Percentiles rank a stretch among this genome's conserved stretches.
Evolutionary conservation across 2,113 vertebrate species (phyloP).

Genomic region (Narcine bancroftii): DNA sequence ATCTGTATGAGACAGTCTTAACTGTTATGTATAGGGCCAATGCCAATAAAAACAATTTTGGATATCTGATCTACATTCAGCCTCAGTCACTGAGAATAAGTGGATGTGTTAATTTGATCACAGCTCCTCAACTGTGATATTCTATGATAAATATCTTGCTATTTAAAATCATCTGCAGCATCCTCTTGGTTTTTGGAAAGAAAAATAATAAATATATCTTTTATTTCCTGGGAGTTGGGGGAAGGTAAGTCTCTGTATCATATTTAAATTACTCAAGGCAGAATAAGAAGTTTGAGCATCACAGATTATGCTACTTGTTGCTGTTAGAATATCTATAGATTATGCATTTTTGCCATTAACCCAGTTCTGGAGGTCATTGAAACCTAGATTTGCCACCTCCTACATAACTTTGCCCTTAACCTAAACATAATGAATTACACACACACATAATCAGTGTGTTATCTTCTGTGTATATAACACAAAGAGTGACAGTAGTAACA

Average conservation of each 20-base stretch:
- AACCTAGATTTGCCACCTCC: not conserved
- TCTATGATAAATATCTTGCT: constrained; percentile 13
- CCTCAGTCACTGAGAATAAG: constrained; percentile 16
- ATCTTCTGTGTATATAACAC: not conserved
- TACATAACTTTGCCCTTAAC: not conserved
- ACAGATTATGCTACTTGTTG: not conserved
- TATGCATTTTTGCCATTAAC: not conserved
- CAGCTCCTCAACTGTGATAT: constrained; percentile 29
- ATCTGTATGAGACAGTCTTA: constrained; percentile 35
- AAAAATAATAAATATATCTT: constrained; percentile 14
- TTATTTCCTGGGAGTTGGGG: constrained; percentile 22
- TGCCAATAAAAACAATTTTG: constrained; percentile 36
- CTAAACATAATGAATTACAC: not conserved
- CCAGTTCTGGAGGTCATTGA: not conserved
- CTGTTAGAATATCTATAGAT: not conserved
- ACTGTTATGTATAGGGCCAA: constrained; percentile 12
- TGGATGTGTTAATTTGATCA: constrained; percentile 28
- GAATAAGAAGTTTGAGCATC: not conserved
- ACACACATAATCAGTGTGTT: not conserved
- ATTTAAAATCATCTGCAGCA: not conserved
- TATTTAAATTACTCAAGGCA: constrained; percentile 1
- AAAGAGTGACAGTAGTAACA: too few relatives aligned
- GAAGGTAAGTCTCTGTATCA: not conserved
- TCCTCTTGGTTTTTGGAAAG: not conserved
- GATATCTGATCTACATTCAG: constrained; percentile 36